Evolutionary conservation across 2,113 vertebrate genomes (phyloP).

Genomic region (Cricetomys ansorgei): DNA sequence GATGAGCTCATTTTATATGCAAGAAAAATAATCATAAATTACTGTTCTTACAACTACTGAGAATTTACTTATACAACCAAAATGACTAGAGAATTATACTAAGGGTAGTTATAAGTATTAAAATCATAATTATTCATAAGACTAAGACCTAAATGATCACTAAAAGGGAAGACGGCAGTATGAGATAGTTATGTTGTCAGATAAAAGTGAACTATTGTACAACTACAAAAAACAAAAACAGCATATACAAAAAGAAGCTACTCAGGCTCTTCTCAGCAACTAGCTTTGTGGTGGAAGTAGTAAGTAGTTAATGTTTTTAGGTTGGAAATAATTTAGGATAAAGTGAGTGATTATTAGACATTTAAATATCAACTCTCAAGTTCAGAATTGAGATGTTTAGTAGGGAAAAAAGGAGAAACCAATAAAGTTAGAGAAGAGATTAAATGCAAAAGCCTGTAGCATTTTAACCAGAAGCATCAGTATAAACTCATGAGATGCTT

Average conservation of each 20-base stretch:
- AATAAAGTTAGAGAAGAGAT: neutral
- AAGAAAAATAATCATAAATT: neutral
- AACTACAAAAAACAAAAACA: constrained; percentile 5
- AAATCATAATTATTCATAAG: neutral
- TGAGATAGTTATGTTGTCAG: neutral
- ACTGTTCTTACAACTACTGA: neutral
- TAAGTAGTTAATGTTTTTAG: neutral
- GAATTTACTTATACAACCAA: neutral
- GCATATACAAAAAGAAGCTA: neutral
- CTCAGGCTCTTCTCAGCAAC: neutral
- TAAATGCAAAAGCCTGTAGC: neutral
- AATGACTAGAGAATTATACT: neutral
- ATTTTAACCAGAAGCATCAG: neutral
- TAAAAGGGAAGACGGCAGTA: neutral
- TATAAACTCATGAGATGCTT: neutral
- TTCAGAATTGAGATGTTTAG: neutral
- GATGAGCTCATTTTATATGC: constrained; percentile 18
- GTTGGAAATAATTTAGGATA: neutral
- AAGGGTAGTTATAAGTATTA: neutral
- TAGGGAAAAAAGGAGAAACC: neutral
- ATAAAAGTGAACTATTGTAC: neutral
- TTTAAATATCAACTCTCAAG: neutral
- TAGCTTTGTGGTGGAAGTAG: neutral
- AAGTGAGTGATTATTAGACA: neutral
- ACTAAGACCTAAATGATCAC: neutral